Base-by-base conservation (phyloP, 2,797 vertebrate genomes). In the Lacerta viridis region DNA sequence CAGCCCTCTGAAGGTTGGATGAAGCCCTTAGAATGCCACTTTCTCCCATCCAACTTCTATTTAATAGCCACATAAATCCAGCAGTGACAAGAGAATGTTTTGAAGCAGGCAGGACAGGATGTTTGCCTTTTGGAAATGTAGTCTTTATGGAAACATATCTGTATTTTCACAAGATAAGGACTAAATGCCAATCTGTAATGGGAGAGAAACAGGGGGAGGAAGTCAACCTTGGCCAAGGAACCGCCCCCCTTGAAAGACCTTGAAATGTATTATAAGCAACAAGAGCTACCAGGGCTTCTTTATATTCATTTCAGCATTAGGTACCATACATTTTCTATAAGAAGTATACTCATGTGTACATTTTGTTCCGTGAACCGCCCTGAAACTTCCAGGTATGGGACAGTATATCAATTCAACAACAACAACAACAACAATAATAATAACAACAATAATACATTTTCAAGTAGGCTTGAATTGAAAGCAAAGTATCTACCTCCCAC, bases 161-260 rank as follows among this genome's bases (percentile, higher is more conserved):
- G 0, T 93, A 55, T 55, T 55, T 55, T 15, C 84, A 88, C 69
- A 93, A 94, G 93, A 94, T 90, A 95, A 94, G 88, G 74, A 88
- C 6, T 36, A 15, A 74, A 10, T 85, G 80, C n/a, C 78, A 94
- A 90, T 92, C 81, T 92, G 90, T 69, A 13, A 17, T 25, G n/a
- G 55, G 4, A 15, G 3, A 33, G 41, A 36, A 33, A 7, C 11
- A 11, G 5, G 23, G 86, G 92, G 87, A 76, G 92, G 94, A 93
- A 90, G 15, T 36, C 5, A 23, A 43, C n/a, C 2, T 79, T 2
- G 1, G 84, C 90, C 88, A 93, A 91, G 72, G 50, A 89, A 55
- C n/a, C 0, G 33, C 1, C n/a, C 33, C 27, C 75, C 23, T 59
- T 39, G 29, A 85, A 75, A 68, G 29, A 41, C 20, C 9, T 36